Percentiles rank a stretch among this genome's conserved stretches.
These are phyloP conservation scores for Procambarus clarkii DNA, from an alignment of 1,140 invertebrate genomes.

Conservation along the genomic window DNA sequence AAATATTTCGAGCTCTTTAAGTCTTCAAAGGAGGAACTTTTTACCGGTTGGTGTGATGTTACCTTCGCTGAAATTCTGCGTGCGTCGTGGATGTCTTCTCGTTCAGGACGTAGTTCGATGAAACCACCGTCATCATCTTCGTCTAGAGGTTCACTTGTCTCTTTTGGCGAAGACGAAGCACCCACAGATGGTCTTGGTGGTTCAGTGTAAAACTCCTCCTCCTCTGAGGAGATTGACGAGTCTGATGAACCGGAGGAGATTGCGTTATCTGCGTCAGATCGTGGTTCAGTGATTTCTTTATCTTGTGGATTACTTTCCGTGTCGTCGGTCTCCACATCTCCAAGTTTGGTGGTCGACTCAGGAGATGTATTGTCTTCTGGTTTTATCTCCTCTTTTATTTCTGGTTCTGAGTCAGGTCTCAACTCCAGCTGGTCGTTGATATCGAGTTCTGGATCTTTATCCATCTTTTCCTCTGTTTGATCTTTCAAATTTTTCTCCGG, in stretches of 20 bases:
- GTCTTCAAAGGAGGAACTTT: neutral
- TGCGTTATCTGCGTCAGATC: neutral
- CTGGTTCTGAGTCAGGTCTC: neutral
- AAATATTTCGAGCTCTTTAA: neutral
- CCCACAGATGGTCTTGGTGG: too few species aligned
- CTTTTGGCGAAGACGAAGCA: neutral
- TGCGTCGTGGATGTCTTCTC: conserved; percentile 35
- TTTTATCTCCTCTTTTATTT: neutral
- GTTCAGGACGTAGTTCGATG: conserved; percentile 49
- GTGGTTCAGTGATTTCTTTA: neutral
- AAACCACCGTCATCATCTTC: conserved; percentile 34
- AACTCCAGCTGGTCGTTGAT: neutral
- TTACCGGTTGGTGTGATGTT: neutral
- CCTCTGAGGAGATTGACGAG: neutral
- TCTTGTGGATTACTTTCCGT: neutral
- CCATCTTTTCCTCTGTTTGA: neutral
- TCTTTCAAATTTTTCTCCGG: neutral
- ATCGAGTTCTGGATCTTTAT: neutral
- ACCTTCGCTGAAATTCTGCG: conserved; percentile 31
- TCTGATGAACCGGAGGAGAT: neutral
- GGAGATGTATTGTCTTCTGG: neutral
- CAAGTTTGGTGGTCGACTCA: neutral
- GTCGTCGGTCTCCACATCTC: neutral
- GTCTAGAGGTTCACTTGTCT: neutral
- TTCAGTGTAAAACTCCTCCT: neutral